A percentile compares a stretch with the other conserved stretches of the same genome.
phyloP scores from a whole-genome alignment of 35 echinoderm and acorn worm species.

The Chiridota heheva region DNA sequence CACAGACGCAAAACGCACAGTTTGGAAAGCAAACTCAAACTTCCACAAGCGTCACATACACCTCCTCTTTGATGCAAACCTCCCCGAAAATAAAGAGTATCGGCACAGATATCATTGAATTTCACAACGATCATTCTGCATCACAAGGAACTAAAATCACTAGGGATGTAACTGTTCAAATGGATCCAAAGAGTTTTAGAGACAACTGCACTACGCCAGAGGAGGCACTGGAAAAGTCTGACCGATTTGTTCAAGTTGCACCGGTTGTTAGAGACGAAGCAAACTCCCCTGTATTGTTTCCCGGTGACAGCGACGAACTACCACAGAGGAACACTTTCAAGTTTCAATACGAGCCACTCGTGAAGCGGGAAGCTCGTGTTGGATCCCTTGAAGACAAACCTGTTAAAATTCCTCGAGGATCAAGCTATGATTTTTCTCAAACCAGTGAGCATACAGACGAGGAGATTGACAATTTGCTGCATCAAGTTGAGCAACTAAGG shows the following conservation, averaged over 20 bases:
- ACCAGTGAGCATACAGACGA: constrained; percentile 3
- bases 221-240: constrained; percentile 26
- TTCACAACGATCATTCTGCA: too few relatives aligned
- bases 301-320: not conserved
- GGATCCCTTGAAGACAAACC: constrained; percentile 16
- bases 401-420: constrained; percentile 19
- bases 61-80: too few relatives aligned
- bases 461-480: constrained; percentile 19
- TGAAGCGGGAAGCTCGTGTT: not conserved
- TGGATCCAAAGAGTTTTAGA: too few relatives aligned
- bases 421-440: not conserved
- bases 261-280: constrained; percentile 15
- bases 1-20: too few relatives aligned
- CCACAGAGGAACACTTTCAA: too few relatives aligned
- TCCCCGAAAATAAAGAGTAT: too few relatives aligned
- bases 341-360: not conserved
- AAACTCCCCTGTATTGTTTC: constrained; percentile 32
- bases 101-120: too few relatives aligned
- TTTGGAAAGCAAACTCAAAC: too few relatives aligned
- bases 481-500: constrained; percentile 8
- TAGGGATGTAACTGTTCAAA: too few relatives aligned
- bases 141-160: too few relatives aligned
- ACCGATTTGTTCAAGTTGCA: constrained; percentile 35
- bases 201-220: too few relatives aligned
- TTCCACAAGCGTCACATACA: too few relatives aligned